phyloP scores from a whole-genome alignment of 2,113 vertebrate genomes.

The Bettongia penicillata region DNA sequence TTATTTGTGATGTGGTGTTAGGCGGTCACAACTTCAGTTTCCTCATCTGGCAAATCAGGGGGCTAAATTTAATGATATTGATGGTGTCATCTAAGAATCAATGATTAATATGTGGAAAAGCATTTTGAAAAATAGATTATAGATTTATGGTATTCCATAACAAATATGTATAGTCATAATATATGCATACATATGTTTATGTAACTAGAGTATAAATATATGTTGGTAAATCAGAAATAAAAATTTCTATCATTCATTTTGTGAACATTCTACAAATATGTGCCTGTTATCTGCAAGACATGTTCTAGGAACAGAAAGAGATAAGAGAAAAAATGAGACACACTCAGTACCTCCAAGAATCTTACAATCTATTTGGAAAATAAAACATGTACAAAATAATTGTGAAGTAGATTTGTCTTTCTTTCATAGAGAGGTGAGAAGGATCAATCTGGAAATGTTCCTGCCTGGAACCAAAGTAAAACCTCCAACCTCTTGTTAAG shows the following conservation, averaged over 20 bases:
- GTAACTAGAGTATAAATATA: background rate
- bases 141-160: background rate
- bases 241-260: background rate
- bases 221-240: background rate
- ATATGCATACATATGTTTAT: background rate
- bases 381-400: background rate
- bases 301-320: background rate
- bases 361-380: background rate
- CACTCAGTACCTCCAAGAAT: background rate
- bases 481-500: too few species aligned
- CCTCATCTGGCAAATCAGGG: background rate
- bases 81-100: background rate
- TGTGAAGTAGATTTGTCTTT: background rate
- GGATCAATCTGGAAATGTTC: background rate
- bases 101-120: background rate
- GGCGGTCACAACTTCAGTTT: background rate
- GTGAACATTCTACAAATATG: background rate
- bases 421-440: background rate
- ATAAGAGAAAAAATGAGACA: background rate
- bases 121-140: background rate
- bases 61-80: background rate
- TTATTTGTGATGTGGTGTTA: background rate
- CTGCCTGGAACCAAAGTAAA: too few species aligned
- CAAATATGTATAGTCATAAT: background rate
- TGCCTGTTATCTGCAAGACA: background rate